Percentiles rank a stretch among this genome's conserved stretches.
phyloP scores from a whole-genome alignment of 2,888 invertebrate species.

The Drosophila birchii region DNA sequence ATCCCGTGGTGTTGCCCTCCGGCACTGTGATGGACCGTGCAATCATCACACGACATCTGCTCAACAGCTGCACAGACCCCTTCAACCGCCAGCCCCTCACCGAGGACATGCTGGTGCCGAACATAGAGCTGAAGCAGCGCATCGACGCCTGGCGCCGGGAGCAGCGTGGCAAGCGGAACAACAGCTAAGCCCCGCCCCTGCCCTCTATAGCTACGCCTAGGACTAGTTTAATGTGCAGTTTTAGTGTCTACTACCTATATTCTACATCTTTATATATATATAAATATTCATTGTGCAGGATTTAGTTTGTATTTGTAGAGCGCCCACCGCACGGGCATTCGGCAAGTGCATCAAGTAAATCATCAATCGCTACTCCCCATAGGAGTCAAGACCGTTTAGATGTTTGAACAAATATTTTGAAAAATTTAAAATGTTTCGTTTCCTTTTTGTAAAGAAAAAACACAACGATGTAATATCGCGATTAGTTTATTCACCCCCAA shows the following conservation, averaged over 20 bases:
- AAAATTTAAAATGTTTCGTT: slow-evolving; percentile 34
- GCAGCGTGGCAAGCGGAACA: slow-evolving; percentile 86
- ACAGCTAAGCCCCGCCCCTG: slow-evolving; percentile 70
- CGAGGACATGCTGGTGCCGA: slow-evolving; percentile 96
- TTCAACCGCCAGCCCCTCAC: slow-evolving; percentile 98
- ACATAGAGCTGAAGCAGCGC: slow-evolving; percentile 92
- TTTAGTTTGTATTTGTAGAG: slow-evolving; percentile 10
- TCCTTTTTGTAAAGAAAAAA: slow-evolving; percentile 5
- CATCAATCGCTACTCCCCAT: slow-evolving; percentile 7
- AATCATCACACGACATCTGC: slow-evolving; percentile 95
- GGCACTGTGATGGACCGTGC: slow-evolving; percentile 97
- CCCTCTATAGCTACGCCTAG: slow-evolving; percentile 26
- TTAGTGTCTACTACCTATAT: slow-evolving; percentile 57
- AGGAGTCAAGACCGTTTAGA: slow-evolving; percentile 7
- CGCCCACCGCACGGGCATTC: neutral
- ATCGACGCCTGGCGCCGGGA: slow-evolving; percentile 95
- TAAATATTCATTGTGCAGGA: slow-evolving; percentile 39
- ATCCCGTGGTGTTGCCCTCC: slow-evolving; percentile 96
- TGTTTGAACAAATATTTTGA: slow-evolving; percentile 22
- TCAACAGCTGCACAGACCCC: slow-evolving; percentile 98
- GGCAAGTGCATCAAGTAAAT: slow-evolving; percentile 1
- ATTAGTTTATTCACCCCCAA: slow-evolving; percentile 15
- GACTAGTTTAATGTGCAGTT: slow-evolving; percentile 73
- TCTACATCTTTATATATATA: slow-evolving; percentile 50
- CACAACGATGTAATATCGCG: slow-evolving; percentile 9